Evolutionary conservation across 2,113 vertebrate genomes (phyloP).

Genomic region (Boulengeromyrus knoepffleri): DNA sequence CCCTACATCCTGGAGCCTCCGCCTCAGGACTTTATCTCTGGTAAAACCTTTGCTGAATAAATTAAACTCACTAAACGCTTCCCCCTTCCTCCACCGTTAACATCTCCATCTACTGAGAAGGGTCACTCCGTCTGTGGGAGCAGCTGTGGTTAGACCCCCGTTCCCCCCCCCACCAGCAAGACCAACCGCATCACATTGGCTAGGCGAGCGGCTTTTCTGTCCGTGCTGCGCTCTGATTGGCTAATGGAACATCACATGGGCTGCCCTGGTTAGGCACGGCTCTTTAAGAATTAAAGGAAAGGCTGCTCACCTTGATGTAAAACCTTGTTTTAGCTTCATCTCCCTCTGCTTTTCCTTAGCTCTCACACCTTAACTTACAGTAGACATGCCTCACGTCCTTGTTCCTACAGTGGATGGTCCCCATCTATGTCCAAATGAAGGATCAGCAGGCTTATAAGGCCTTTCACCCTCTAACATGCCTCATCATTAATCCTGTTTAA

Average conservation of each 20-base stretch:
- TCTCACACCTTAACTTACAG: background rate
- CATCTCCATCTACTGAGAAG: constrained; percentile 29
- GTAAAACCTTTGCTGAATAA: constrained; percentile 42
- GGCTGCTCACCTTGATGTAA: background rate
- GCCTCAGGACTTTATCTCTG: constrained; percentile 56
- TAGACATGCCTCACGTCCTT: background rate
- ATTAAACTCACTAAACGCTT: constrained; percentile 23
- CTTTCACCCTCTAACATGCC: background rate
- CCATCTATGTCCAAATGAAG: background rate
- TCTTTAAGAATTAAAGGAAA: constrained; percentile 6
- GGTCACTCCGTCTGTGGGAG: background rate
- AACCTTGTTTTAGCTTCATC: background rate
- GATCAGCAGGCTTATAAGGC: background rate
- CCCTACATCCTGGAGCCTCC: constrained; percentile 56
- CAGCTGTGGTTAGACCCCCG: background rate
- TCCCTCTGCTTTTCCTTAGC: background rate
- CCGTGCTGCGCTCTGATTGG: background rate
- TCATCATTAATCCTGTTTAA: background rate
- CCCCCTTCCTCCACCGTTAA: constrained; percentile 34
- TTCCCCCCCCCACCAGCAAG: background rate
- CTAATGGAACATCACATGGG: background rate
- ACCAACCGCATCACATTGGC: background rate
- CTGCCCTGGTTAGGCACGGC: background rate
- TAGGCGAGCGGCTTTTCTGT: constrained; percentile 19
- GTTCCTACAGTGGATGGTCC: background rate